phyloP scores from a whole-genome alignment of 2,113 vertebrate genomes.

The Leucosticte australis region DNA sequence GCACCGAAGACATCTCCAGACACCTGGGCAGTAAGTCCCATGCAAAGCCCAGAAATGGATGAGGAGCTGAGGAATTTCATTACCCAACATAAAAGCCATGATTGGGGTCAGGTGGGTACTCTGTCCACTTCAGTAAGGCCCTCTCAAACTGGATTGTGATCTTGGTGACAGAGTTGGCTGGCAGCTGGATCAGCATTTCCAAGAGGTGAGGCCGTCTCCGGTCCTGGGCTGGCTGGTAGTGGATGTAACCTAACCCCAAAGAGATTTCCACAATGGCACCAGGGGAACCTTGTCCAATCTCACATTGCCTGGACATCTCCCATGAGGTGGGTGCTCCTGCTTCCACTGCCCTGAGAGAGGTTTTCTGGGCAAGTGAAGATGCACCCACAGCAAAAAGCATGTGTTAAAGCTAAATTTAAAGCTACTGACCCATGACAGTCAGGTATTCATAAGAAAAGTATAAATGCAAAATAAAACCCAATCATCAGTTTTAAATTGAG shows the following conservation, averaged over 20 bases:
- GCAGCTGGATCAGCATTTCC: slow-evolving; percentile 97
- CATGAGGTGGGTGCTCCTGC: not conserved
- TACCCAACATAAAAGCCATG: slow-evolving; percentile 96
- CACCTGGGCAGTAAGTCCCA: not conserved
- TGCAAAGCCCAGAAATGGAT: not conserved
- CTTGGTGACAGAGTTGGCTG: slow-evolving; percentile 91
- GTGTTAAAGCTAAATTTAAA: not conserved
- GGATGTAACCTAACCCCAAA: slow-evolving; percentile 87
- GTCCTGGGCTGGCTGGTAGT: slow-evolving; percentile 96
- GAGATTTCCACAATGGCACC: not conserved
- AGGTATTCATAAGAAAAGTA: not conserved
- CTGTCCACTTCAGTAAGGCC: slow-evolving; percentile 95
- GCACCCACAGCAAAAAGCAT: not conserved
- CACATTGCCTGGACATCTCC: not conserved
- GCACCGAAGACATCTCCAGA: not conserved
- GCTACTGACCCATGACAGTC: not conserved
- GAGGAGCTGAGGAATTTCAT: not conserved
- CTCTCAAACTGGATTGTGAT: slow-evolving; percentile 96
- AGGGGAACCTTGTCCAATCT: not conserved
- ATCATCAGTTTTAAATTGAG: not conserved
- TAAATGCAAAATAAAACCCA: not conserved
- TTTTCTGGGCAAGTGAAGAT: not conserved
- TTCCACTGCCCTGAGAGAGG: not conserved
- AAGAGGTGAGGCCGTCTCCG: slow-evolving; percentile 88
- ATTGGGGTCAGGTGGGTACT: slow-evolving; percentile 97